Base-by-base conservation (phyloP, 2,113 vertebrate genomes). In the Macrotis lagotis region DNA sequence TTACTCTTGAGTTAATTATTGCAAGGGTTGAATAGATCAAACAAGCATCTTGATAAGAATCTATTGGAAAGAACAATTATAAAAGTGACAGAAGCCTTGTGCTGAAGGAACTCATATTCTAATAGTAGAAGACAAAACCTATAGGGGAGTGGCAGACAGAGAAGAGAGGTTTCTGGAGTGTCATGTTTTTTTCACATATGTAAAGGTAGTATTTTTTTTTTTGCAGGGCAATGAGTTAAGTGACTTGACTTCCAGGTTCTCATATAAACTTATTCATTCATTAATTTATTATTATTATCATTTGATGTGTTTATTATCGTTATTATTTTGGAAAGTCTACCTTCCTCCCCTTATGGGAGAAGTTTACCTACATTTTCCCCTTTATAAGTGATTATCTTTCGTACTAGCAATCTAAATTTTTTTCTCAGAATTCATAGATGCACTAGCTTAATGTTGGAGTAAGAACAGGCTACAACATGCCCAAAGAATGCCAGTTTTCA, bases 321-420 rank as follows among this genome's bases (percentile, higher is more conserved):
- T 66, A 16, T 66, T 37, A 66, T 66, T 66, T 37, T 66, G 55
- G 28, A 16, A 37, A 37, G 59, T 37, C 31, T 66, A 37, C 31
- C 31, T 16, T 37, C 55, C 59, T 66, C 31, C 59, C 31, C 31
- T 11, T 37, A 14, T n/a, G 3, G 59, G 31, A 95, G 96, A 91
- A 25, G 90, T 3, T 8, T 96, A 95, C 95, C 96, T 96, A 95
- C 94, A 90, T 96, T 93, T 95, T 49, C 95, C 14, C 94, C 59
- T 95, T 92, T 94, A 92, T 91, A 47, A 92, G 93, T 91, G 89
- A 96, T 91, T 83, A 19, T 83, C n/a, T 83, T 96, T 93, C 52
- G 91, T 96, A 91, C 92, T 59, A 51, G 91, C 95, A 97, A 95
- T 94, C 94, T 92, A 90, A 92, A 93, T 51, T 91, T 91, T 96